These are phyloP conservation scores for Acanthopagrus latus DNA, from an alignment of 2,797 vertebrate species.

Conservation along the genomic window DNA sequence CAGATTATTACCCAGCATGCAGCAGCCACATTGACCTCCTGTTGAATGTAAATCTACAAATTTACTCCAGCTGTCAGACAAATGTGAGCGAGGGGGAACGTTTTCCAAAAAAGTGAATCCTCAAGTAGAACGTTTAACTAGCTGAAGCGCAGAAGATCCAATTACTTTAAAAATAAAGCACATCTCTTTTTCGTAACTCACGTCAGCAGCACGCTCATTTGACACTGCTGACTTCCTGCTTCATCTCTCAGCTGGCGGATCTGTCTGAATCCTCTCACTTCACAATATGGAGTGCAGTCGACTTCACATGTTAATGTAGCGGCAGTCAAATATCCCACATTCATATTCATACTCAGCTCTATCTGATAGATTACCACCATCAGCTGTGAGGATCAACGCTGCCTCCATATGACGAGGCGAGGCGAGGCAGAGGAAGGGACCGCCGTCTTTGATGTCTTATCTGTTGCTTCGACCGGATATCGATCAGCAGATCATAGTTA, in stretches of 20 bases:
- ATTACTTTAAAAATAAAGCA: slow-evolving; percentile 21
- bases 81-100: background rate
- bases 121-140: background rate
- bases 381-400: slow-evolving; percentile 17
- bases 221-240: slow-evolving; percentile 26
- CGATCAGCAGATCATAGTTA: slow-evolving; percentile 26
- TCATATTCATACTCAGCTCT: slow-evolving; percentile 30
- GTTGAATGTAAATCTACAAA: background rate
- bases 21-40: background rate
- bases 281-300: slow-evolving; percentile 26
- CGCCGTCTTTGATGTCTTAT: slow-evolving; percentile 47
- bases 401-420: slow-evolving; percentile 1
- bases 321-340: slow-evolving; percentile 27
- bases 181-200: background rate
- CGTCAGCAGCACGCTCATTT: slow-evolving; percentile 34
- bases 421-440: slow-evolving; percentile 11
- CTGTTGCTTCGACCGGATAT: slow-evolving; percentile 20
- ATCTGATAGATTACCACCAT: slow-evolving; percentile 52
- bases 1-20: background rate
- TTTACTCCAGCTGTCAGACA: background rate
- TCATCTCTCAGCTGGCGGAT: slow-evolving; percentile 17
- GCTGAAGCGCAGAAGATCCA: slow-evolving; percentile 4
- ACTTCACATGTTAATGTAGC: slow-evolving; percentile 24
- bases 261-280: slow-evolving; percentile 29
- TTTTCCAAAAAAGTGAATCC: background rate